Percentiles rank a stretch among this genome's conserved stretches.
Evolutionary conservation across 2,797 vertebrate genomes (phyloP).

Genomic region (Acanthopagrus latus): DNA sequence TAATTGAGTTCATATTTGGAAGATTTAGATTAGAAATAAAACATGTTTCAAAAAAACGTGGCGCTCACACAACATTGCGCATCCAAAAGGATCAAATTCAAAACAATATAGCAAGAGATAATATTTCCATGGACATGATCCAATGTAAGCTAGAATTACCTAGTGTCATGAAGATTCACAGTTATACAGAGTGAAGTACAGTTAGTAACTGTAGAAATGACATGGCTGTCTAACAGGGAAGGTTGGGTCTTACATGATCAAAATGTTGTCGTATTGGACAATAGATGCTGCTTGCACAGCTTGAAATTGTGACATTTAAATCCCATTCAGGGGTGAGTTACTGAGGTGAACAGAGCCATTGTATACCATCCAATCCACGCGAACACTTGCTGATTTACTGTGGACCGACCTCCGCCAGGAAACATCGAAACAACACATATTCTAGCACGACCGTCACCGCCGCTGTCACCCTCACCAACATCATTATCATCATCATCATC

Average conservation of each 20-base stretch:
- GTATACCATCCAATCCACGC: constrained; percentile 1
- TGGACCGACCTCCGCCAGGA: constrained; percentile 13
- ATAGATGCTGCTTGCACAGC: neutral
- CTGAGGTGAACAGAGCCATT: constrained; percentile 6
- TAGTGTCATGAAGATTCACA: neutral
- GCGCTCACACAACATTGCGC: too few species aligned
- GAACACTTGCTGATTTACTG: constrained; percentile 14
- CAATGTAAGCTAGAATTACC: neutral
- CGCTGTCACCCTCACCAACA: constrained; percentile 12
- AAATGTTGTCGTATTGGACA: neutral
- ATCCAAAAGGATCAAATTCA: neutral
- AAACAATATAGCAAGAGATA: neutral
- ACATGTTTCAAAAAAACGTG: neutral
- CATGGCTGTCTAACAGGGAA: neutral
- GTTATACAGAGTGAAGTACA: neutral
- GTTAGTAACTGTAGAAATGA: neutral
- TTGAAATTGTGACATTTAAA: constrained; percentile 20
- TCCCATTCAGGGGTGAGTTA: constrained; percentile 4
- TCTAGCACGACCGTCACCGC: constrained; percentile 3
- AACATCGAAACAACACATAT: constrained; percentile 38
- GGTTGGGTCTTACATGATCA: neutral
- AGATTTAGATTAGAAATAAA: too few species aligned
- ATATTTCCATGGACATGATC: neutral
- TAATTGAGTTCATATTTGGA: neutral
- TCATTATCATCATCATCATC: constrained; percentile 40